These are phyloP conservation scores for Neodiprion pinetum DNA, from an alignment of 1,140 invertebrate species.

Conservation along the genomic window DNA sequence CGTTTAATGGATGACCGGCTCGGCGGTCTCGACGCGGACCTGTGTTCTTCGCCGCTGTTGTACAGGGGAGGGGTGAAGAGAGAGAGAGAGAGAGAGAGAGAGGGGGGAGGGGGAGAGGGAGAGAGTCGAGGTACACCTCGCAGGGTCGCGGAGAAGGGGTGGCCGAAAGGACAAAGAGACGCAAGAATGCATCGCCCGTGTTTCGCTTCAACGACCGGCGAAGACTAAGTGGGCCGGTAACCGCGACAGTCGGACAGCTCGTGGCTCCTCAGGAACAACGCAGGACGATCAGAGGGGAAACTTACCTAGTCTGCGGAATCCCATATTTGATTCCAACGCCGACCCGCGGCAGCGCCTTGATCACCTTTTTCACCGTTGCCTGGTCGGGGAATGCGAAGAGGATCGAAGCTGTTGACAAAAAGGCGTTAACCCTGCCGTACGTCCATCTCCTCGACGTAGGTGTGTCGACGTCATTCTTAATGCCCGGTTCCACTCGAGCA, in stretches of 20 bases:
- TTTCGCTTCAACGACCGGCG: slow-evolving; percentile 28
- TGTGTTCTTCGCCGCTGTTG: slow-evolving; percentile 56
- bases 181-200: slow-evolving; percentile 45
- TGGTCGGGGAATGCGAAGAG: slow-evolving; percentile 98
- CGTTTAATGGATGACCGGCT: slow-evolving; percentile 57
- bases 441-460: too few species aligned
- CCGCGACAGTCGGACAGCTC: not conserved
- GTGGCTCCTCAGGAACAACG: not conserved
- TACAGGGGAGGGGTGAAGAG: slow-evolving; percentile 17
- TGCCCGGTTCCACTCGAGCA: too few species aligned
- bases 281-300: slow-evolving; percentile 15
- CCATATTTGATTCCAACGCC: slow-evolving; percentile 99
- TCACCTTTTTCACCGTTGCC: slow-evolving; percentile 96
- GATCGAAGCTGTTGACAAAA: slow-evolving; percentile 85
- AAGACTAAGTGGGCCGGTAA: slow-evolving; percentile 8
- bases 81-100: not conserved
- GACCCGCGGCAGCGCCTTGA: slow-evolving; percentile 95
- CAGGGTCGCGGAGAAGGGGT: slow-evolving; percentile 12
- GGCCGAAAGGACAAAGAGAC: slow-evolving; percentile 29
- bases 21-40: slow-evolving; percentile 45
- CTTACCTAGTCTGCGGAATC: slow-evolving; percentile 93
- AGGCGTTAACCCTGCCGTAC: slow-evolving; percentile 37
- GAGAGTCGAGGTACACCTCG: not conserved
- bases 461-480: too few species aligned
- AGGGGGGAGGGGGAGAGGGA: slow-evolving; percentile 36